phyloP scores from a whole-genome alignment of 2,113 vertebrate species.

The Hipposideros armiger region DNA sequence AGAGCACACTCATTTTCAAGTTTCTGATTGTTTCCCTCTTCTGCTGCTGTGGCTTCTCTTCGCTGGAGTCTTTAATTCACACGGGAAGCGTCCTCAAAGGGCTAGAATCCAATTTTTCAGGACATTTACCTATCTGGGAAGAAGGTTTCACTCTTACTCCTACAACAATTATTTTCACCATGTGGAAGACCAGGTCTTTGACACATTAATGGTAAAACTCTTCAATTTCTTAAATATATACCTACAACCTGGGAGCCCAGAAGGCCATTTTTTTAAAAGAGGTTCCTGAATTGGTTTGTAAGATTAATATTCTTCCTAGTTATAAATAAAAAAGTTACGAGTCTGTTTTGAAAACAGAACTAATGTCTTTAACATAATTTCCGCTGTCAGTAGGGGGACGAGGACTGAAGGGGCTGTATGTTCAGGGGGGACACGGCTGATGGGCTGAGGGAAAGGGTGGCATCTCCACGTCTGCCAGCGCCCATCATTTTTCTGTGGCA shows the following conservation, averaged over 20 bases:
- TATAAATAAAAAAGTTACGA: neutral
- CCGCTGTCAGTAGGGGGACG: neutral
- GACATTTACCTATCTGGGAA: neutral
- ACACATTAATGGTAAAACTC: neutral
- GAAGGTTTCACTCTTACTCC: neutral
- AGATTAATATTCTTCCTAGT: slow-evolving; percentile 55
- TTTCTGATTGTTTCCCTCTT: slow-evolving; percentile 54
- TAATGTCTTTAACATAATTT: neutral
- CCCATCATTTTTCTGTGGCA: neutral
- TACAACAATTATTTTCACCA: neutral
- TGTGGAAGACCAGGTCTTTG: neutral
- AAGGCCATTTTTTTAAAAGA: slow-evolving; percentile 24
- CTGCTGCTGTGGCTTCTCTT: slow-evolving; percentile 21
- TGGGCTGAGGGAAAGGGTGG: neutral
- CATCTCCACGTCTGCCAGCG: fast-evolving
- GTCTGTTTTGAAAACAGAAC: slow-evolving; percentile 15
- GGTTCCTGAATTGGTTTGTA: slow-evolving; percentile 3
- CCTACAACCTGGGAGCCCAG: neutral
- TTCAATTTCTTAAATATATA: neutral
- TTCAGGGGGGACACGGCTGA: neutral
- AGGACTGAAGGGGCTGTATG: no score
- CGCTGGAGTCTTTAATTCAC: neutral
- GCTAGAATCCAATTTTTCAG: neutral
- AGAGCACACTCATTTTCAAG: slow-evolving; percentile 57
- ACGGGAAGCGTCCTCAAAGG: neutral